Percentiles rank a stretch among this genome's conserved stretches.
These are phyloP conservation scores for Lacanobia wlatinum DNA, from an alignment of 2,888 invertebrate species.

Conservation along the genomic window DNA sequence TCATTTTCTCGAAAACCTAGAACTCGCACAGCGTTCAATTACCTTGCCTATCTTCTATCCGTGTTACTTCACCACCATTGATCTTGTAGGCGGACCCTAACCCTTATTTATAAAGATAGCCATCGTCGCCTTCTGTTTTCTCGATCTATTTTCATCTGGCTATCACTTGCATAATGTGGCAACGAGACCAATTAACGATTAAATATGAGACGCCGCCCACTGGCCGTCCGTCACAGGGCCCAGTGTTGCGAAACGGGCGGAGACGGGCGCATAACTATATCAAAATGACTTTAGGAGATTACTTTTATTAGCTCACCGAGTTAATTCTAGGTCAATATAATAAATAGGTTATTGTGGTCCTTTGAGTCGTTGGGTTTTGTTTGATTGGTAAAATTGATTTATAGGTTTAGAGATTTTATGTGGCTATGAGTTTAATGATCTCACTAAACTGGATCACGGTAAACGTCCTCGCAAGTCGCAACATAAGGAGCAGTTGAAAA, in stretches of 20 bases:
- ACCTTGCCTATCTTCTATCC: background rate
- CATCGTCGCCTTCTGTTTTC: slow-evolving; percentile 52
- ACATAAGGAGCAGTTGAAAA: background rate
- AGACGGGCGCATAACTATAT: slow-evolving; percentile 48
- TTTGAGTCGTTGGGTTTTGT: background rate
- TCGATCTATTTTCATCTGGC: slow-evolving; percentile 61
- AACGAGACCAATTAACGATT: slow-evolving; percentile 79
- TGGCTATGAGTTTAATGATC: background rate
- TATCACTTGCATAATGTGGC: slow-evolving; percentile 74
- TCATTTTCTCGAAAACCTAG: no score
- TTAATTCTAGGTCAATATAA: slow-evolving; percentile 38
- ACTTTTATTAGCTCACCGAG: slow-evolving; percentile 47
- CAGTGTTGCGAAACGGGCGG: slow-evolving; percentile 58
- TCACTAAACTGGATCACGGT: background rate
- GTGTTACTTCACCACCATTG: no score
- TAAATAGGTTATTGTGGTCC: slow-evolving; percentile 22
- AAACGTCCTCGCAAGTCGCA: background rate
- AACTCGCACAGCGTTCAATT: no score
- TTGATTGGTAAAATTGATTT: slow-evolving; percentile 7
- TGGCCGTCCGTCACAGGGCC: slow-evolving; percentile 56
- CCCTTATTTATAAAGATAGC: slow-evolving; percentile 37
- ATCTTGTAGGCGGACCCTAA: slow-evolving; percentile 17
- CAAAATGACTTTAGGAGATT: slow-evolving; percentile 45
- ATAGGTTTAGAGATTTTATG: slow-evolving; percentile 2
- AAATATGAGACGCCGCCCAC: slow-evolving; percentile 74